Conservation (phyloP, 2,113 vertebrate species). For the Malurus cyaneus region DNA sequence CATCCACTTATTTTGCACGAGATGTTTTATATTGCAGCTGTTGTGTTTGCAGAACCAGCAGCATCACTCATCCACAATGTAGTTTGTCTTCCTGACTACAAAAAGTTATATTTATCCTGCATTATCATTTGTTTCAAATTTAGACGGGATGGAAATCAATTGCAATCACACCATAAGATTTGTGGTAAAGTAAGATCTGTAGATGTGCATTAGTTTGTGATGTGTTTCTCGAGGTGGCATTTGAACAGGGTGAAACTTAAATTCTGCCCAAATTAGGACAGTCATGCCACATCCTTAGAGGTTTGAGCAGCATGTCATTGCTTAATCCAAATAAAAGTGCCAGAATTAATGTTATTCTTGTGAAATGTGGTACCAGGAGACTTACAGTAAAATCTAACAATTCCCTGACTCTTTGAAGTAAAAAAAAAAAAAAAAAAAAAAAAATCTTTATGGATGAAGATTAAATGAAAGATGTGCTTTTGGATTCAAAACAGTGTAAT, state of each 20-base stretch:
- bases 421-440: not conserved
- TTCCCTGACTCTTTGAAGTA: not conserved
- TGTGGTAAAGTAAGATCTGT: not conserved
- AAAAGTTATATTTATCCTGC: not conserved
- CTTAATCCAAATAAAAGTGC: not conserved
- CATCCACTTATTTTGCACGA: rapidly evolving
- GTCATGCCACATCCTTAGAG: not conserved
- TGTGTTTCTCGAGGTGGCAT: not conserved
- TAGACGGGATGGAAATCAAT: not conserved
- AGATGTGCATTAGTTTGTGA: not conserved
- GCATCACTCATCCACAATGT: not conserved
- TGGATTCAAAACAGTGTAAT: not conserved
- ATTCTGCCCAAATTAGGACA: not conserved
- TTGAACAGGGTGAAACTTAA: not conserved
- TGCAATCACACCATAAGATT: not conserved
- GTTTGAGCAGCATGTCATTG: not conserved
- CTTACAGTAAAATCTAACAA: constrained; percentile 1
- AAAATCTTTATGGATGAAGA: not conserved
- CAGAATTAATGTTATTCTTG: not conserved
- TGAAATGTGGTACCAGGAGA: not conserved
- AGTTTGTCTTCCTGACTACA: not conserved
- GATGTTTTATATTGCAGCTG: not conserved
- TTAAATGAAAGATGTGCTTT: not conserved
- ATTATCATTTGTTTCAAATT: not conserved
- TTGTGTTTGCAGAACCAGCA: not conserved